Base-by-base conservation (phyloP, 53 echinoderm and acorn worm genomes). In the Hippasteria phrygiana region DNA sequence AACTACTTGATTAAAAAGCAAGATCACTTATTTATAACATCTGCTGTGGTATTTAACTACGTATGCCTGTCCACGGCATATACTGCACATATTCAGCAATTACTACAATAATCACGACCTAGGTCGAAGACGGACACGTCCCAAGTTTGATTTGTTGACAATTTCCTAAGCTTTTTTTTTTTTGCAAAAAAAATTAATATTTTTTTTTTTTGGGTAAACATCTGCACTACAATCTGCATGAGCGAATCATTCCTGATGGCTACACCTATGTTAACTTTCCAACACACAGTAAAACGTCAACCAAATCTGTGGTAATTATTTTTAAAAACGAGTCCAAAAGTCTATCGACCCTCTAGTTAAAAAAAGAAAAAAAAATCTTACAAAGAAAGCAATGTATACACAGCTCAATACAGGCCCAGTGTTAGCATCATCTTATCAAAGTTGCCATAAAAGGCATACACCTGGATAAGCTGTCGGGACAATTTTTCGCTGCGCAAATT, bases 81-180 rank as follows among this genome's bases (percentile, higher is more conserved):
- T 85, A 85, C 85, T 85, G 85, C 85, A 85, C 85, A 85, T 85
- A 37, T 70, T 85, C 85, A 85, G 85, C 85, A 71, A 69, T 85
- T 85, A 71, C 85, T 85, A 85, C 70, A 70, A 47, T 45, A 85
- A 51, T 83, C 20, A 31, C 3, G 31, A 70, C 71, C 71, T 50
- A 13, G 69, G 20, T 63, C 64, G 17, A 33, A 67, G 18, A 67
- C 34, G 34, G 34, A 14, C 34, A 67, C 27, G 14, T 14, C 8
- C 34, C 9, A 26, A 10, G n/a, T 59, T 59, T 59, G 59, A 59
- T 24, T 59, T 59, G 59, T 26, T n/a, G n/a, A 14, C 59, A 59
- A 17, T 59, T 59, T 24, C 26, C 59, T 3, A 59, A 59, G 59
- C 59, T 22, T 59, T 59, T 59, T 59, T 36, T 70, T 54, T 54